phyloP scores from a whole-genome alignment of 2,888 invertebrate species.

The Chrysolina oricalcia region DNA sequence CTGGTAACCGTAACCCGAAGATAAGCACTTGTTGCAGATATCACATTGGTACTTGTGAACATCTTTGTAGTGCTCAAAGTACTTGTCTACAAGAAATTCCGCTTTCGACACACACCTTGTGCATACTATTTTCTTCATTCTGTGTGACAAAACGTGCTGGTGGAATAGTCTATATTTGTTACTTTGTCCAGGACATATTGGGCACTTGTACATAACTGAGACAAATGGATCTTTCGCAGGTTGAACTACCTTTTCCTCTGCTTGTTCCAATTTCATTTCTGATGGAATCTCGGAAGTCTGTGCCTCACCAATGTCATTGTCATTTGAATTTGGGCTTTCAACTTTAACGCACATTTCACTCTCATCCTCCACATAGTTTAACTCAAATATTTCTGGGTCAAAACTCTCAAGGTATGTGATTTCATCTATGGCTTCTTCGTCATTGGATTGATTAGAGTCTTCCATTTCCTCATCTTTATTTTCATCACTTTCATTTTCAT shows the following conservation, averaged over 20 bases:
- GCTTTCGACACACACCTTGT: neutral
- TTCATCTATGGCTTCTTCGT: neutral
- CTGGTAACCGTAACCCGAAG: slow-evolving; percentile 13
- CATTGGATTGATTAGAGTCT: no score
- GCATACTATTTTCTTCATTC: neutral
- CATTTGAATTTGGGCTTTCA: neutral
- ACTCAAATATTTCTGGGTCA: neutral
- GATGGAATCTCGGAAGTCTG: neutral
- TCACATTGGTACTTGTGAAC: slow-evolving; percentile 24
- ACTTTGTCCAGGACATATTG: slow-evolving; percentile 9
- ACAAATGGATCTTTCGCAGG: neutral
- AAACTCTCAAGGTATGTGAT: neutral
- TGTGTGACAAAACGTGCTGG: neutral
- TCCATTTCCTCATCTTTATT: no score
- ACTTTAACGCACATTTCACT: neutral
- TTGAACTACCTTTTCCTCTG: neutral
- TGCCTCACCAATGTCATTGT: neutral
- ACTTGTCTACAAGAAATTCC: slow-evolving; percentile 7
- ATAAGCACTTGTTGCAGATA: slow-evolving; percentile 20
- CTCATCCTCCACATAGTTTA: neutral
- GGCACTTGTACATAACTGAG: slow-evolving; percentile 21
- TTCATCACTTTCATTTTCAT: neutral
- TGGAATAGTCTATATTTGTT: neutral
- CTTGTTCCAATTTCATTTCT: neutral
- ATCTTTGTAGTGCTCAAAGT: slow-evolving; percentile 3